Percentiles rank a stretch among this genome's conserved stretches.
These are phyloP conservation scores for Nyctibius grandis DNA, from an alignment of 2,797 vertebrate genomes.

Conservation along the genomic window DNA sequence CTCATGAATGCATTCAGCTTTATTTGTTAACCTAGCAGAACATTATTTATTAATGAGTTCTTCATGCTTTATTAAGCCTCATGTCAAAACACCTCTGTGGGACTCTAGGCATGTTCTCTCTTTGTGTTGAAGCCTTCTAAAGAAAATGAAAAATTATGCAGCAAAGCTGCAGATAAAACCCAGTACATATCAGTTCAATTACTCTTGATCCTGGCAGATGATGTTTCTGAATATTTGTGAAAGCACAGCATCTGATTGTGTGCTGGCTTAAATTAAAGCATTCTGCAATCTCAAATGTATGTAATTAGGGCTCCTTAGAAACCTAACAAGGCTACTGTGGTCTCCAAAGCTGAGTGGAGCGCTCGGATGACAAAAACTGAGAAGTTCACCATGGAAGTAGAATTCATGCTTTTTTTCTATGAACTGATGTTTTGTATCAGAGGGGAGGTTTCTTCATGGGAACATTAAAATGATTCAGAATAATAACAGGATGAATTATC, in stretches of 20 bases:
- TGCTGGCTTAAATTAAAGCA: conserved; percentile 48
- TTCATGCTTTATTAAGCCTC: conserved; percentile 84
- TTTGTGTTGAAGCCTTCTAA: conserved; percentile 50
- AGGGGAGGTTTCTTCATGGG: not conserved
- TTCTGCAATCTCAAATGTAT: conserved; percentile 20
- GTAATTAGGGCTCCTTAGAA: conserved; percentile 40
- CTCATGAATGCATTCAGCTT: conserved; percentile 65
- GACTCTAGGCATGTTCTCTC: conserved; percentile 57
- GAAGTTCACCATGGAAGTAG: not conserved
- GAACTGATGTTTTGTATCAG: not conserved
- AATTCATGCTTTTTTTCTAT: not conserved
- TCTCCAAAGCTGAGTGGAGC: not conserved
- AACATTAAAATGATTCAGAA: not conserved
- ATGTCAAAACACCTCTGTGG: conserved; percentile 80
- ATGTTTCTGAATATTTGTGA: conserved; percentile 57
- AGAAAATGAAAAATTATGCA: conserved; percentile 70
- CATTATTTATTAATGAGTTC: conserved; percentile 84
- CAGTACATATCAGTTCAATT: conserved; percentile 58
- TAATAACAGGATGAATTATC: not conserved
- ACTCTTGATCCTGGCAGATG: conserved; percentile 60
- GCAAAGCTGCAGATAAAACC: conserved; percentile 52
- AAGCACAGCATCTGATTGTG: conserved; percentile 28
- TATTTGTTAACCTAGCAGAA: conserved; percentile 82
- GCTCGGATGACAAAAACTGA: not conserved
- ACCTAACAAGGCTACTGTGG: conserved; percentile 27